phyloP scores from a whole-genome alignment of 2,113 vertebrate genomes.

The Sylvia atricapilla region DNA sequence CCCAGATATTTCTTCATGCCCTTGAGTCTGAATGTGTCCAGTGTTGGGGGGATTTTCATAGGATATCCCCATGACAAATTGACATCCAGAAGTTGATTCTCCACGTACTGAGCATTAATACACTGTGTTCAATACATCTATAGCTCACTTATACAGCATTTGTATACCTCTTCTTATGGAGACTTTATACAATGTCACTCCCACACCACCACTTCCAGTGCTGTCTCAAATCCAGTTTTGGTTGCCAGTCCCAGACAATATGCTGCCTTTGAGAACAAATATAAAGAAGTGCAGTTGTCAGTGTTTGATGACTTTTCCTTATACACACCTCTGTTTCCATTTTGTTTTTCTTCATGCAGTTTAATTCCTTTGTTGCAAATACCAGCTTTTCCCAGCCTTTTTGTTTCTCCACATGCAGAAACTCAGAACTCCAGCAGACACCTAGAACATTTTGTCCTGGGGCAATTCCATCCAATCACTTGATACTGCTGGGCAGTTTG shows the following conservation, averaged over 20 bases:
- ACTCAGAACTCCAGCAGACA: neutral
- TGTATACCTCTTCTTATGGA: neutral
- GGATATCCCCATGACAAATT: neutral
- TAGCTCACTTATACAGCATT: neutral
- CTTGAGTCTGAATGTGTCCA: neutral
- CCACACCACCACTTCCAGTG: neutral
- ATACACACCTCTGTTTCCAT: neutral
- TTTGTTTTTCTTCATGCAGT: neutral
- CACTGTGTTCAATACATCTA: neutral
- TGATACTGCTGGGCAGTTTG: neutral
- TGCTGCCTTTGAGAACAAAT: neutral
- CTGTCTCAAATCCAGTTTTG: neutral
- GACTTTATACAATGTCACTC: neutral
- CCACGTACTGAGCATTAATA: neutral
- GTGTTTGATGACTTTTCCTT: neutral
- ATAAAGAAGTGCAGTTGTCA: neutral
- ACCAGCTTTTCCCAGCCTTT: neutral
- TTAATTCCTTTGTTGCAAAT: neutral
- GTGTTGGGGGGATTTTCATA: neutral
- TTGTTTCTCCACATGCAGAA: neutral
- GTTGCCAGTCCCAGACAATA: neutral
- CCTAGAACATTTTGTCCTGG: neutral
- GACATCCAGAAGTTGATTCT: neutral
- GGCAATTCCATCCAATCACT: neutral
- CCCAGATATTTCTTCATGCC: neutral